phyloP scores from a whole-genome alignment of 2,888 invertebrate species.

The Spilosoma lubricipeda region DNA sequence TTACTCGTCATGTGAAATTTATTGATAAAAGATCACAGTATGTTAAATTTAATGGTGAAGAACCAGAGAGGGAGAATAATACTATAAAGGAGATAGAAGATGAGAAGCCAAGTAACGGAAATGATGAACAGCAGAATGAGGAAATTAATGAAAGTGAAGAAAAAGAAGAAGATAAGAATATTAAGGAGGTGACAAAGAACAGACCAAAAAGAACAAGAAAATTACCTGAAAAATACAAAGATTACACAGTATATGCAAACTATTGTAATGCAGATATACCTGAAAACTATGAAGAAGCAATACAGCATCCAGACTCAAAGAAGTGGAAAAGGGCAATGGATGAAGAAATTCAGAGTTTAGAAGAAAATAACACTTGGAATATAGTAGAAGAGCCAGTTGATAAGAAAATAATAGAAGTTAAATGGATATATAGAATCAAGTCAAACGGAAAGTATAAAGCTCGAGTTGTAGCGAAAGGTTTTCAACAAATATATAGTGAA shows the following conservation, averaged over 20 bases:
- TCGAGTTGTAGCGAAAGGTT: background rate
- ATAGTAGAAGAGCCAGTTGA: background rate
- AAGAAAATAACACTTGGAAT: background rate
- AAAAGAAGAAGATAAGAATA: background rate
- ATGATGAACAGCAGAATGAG: background rate
- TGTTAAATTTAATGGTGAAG: too few species aligned
- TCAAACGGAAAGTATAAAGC: background rate
- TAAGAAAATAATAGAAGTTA: background rate
- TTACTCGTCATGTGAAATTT: background rate
- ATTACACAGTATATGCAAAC: background rate
- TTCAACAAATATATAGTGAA: background rate
- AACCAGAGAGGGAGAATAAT: background rate
- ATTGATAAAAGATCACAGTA: too few species aligned
- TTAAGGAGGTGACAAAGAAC: too few species aligned
- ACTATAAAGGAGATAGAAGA: background rate
- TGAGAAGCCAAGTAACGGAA: background rate
- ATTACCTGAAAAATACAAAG: too few species aligned
- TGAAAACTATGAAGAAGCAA: background rate
- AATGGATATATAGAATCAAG: background rate
- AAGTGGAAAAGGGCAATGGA: background rate
- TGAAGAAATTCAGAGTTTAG: background rate
- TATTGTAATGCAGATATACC: background rate
- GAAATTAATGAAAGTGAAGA: background rate
- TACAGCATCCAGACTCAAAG: background rate
- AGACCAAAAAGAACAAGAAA: too few species aligned